Base-by-base conservation (phyloP, 1,140 invertebrate genomes). In the Caenorhabditis tropicalis region DNA sequence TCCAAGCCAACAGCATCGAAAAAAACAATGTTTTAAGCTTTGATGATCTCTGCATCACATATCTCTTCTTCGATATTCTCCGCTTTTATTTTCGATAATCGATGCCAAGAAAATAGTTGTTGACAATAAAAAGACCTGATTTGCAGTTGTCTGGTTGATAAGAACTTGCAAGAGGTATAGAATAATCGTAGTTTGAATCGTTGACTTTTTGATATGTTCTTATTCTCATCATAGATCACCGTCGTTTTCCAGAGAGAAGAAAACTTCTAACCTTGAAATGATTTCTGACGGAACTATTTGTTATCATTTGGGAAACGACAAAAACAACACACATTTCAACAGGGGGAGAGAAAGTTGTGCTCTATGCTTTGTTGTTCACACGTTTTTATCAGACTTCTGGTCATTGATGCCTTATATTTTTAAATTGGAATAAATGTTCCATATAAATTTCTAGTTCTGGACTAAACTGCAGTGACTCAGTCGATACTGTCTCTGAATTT, bases 81-180 rank as follows among this genome's bases (percentile, higher is more conserved):
- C 58, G 29, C 29, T 33, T 33, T n/a, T 65, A 33, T 33, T 65
- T 33, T 36, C 36, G 58, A 65, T 65, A 65, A 65, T 33, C 58
- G 19, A 65, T 33, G 31, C 29, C 58, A 65, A 33, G 58, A 60
- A 65, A 65, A 60, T n/a, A 33, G 29, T 65, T 65, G 58, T 33
- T 36, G 12, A 65, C 31, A 2, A 24, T 56, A 65, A 65, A 65
- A 65, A 65, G 58, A 65, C 58, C 58, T 65, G 58, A 21, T 65
- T 58, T 65, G 58, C 58, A 65, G 19, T 58, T 33, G 58, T 65
- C 58, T 65, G 29, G 29, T 33, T 65, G 58, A 65, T 65, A 65
- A 65, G 58, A 65, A 65, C 15, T 24, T 65, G 58, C 29, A 65
- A 51, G 19, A 15, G 31, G 58, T 65, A 65, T 21, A 33, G 29